phyloP scores from a whole-genome alignment of 2,888 invertebrate genomes.

The Cephonodes hylas region DNA sequence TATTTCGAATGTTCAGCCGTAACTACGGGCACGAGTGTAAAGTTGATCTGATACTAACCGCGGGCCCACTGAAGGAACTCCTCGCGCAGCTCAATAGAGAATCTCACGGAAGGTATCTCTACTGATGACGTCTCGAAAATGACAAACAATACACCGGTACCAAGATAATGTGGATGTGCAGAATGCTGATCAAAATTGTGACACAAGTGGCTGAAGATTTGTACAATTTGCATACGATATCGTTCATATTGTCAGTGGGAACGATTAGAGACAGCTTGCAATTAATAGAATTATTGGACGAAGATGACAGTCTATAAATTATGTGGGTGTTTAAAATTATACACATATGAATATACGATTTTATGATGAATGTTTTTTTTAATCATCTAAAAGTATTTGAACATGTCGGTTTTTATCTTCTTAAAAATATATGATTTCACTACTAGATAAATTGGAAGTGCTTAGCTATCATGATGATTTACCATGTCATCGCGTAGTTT shows the following conservation, averaged over 20 bases:
- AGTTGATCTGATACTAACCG: conserved; percentile 65
- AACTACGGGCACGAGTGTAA: conserved; percentile 68
- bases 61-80: conserved; percentile 61
- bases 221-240: conserved; percentile 61
- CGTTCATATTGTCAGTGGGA: conserved; percentile 66
- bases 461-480: no score
- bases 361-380: not conserved
- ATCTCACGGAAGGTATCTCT: conserved; percentile 23
- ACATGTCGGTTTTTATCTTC: no score
- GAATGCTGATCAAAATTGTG: conserved; percentile 59
- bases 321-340: conserved; percentile 14
- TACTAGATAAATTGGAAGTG: no score
- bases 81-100: conserved; percentile 48
- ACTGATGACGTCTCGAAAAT: conserved; percentile 28
- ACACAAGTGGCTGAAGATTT: conserved; percentile 56
- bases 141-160: conserved; percentile 19
- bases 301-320: conserved; percentile 49
- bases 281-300: conserved; percentile 64
- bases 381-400: no score
- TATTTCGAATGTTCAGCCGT: conserved; percentile 60
- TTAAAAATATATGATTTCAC: no score
- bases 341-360: conserved; percentile 13
- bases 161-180: conserved; percentile 63
- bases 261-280: conserved; percentile 57
- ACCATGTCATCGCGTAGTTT: no score